A percentile compares a stretch with the other conserved stretches of the same genome.
Conservation (phyloP, 2,113 vertebrate species). For the Naja naja region DNA sequence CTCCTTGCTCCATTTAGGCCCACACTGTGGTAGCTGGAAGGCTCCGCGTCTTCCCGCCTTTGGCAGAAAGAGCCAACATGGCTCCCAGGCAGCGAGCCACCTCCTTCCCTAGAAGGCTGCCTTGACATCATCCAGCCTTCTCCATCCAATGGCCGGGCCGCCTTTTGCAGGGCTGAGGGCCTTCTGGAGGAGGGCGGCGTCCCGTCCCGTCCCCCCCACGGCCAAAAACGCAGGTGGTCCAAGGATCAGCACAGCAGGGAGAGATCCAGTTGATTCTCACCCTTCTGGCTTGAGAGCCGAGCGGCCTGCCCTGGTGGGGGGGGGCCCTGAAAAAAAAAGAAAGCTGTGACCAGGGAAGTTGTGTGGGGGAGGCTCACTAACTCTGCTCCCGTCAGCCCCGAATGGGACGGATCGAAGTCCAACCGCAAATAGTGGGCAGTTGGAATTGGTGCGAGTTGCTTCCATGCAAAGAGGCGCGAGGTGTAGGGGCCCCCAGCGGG, state of each 20-base stretch:
- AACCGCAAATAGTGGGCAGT: no score
- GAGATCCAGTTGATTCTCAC: background rate
- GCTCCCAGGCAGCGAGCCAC: background rate
- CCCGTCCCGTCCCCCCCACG: rapidly evolving
- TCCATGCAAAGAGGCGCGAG: background rate
- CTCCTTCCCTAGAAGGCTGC: background rate
- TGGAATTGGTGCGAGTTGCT: background rate
- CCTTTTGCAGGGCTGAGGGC: background rate
- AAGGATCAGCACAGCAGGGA: background rate
- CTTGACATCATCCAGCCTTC: background rate
- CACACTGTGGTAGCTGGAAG: background rate
- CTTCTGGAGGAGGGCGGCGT: background rate
- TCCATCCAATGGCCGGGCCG: background rate
- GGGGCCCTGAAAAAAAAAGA: rapidly evolving
- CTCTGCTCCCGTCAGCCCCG: no score
- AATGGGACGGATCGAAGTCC: no score
- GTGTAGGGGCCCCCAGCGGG: no score
- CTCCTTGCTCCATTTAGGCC: background rate
- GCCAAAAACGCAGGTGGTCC: background rate
- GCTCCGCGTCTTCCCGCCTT: background rate
- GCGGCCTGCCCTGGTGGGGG: no score
- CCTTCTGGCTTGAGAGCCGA: background rate
- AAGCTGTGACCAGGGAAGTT: no score
- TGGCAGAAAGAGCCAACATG: background rate
- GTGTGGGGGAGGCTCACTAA: no score